phyloP scores from a whole-genome alignment of 2,113 vertebrate genomes.

The Crotophaga sulcirostris region DNA sequence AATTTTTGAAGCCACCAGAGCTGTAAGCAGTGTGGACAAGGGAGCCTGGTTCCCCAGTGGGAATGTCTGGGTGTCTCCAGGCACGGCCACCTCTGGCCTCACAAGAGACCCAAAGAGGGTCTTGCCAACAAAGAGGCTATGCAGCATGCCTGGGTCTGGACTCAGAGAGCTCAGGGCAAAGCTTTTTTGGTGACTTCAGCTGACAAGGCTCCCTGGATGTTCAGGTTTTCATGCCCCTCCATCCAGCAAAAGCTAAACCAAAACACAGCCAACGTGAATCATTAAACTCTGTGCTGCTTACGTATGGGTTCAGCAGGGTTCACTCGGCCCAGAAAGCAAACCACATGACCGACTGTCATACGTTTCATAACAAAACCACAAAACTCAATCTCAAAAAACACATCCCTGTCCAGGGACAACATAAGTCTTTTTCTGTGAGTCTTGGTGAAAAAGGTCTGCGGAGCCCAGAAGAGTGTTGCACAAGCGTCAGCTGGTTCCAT shows the following conservation, averaged over 20 bases:
- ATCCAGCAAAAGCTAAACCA: neutral
- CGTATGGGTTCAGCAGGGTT: neutral
- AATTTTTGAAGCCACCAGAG: neutral
- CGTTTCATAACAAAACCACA: conserved; percentile 60
- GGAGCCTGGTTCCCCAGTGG: neutral
- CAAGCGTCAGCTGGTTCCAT: conserved; percentile 33
- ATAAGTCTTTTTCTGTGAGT: neutral
- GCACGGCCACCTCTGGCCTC: accelerated
- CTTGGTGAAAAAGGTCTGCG: neutral
- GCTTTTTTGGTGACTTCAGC: neutral
- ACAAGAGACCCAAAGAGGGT: neutral
- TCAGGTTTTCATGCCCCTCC: neutral
- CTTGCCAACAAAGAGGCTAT: accelerated
- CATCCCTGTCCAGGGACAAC: conserved; percentile 44
- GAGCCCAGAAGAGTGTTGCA: conserved; percentile 9
- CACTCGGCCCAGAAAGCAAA: conserved; percentile 16
- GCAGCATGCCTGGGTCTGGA: neutral
- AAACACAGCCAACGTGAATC: neutral
- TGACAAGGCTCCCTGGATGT: neutral
- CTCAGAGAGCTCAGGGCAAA: neutral
- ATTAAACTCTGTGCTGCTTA: neutral
- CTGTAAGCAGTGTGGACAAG: accelerated
- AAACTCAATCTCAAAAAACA: conserved; percentile 48
- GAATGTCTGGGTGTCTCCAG: neutral
- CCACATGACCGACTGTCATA: conserved; percentile 35